These are phyloP conservation scores for Tapirus terrestris DNA, from an alignment of 2,113 vertebrate species.

Conservation along the genomic window DNA sequence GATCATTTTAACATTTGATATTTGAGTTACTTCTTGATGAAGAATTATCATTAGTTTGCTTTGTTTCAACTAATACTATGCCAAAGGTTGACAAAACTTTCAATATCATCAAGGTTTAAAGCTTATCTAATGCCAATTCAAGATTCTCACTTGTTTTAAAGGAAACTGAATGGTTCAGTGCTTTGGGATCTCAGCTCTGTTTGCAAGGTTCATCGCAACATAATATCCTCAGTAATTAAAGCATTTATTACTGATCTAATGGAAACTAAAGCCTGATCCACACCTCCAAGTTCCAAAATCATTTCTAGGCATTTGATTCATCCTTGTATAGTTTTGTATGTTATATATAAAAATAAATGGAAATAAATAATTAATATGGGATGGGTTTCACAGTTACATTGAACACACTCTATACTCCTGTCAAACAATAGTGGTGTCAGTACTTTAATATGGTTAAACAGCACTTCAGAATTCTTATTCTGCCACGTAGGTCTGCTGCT, in stretches of 20 bases:
- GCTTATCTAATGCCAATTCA: not conserved
- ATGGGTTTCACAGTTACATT: not conserved
- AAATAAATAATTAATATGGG: not conserved
- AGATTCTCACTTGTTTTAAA: conserved; percentile 8
- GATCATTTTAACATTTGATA: conserved; percentile 63
- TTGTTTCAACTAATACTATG: conserved; percentile 34
- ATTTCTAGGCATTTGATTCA: not conserved
- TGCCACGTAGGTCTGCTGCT: not conserved
- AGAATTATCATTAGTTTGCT: conserved; percentile 50
- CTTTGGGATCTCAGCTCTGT: not conserved
- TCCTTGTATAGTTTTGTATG: not conserved
- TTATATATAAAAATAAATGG: not conserved
- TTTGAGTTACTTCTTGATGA: conserved; percentile 50
- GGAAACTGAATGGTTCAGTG: not conserved
- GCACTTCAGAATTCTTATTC: not conserved
- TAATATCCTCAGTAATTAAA: not conserved
- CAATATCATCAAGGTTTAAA: conserved; percentile 9
- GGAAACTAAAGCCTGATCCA: not conserved
- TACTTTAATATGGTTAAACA: not conserved
- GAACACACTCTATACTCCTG: not conserved
- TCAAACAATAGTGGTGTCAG: not conserved
- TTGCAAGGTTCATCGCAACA: not conserved
- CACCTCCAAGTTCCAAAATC: not conserved
- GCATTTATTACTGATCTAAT: not conserved
- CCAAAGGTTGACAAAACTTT: conserved; percentile 24